Evolutionary conservation across 1,140 invertebrate species (phyloP).

Genomic region (Chelonus insularis): DNA sequence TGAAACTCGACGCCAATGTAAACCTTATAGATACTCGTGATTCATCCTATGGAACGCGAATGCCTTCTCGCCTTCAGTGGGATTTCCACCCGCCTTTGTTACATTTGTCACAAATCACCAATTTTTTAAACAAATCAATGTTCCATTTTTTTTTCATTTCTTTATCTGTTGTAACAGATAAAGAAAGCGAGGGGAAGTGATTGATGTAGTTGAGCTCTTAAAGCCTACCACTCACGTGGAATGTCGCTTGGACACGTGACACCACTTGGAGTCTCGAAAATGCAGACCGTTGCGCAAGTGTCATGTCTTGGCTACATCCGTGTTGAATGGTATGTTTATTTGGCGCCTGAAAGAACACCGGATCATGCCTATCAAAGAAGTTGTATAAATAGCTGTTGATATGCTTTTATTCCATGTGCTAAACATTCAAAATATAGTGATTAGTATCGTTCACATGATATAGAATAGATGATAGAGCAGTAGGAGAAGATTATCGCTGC

Average conservation of each 20-base stretch:
- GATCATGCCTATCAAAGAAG: conserved; percentile 2
- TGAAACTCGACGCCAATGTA: conserved; percentile 13
- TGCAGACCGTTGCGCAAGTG: conserved; percentile 2
- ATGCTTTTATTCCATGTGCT: neutral
- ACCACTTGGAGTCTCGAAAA: conserved; percentile 2
- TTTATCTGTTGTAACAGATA: no score
- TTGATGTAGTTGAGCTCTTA: neutral
- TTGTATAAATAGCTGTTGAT: conserved; percentile 15
- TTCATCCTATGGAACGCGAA: conserved; percentile 23
- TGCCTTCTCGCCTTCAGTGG: conserved; percentile 14
- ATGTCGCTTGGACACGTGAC: conserved; percentile 6
- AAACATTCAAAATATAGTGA: neutral
- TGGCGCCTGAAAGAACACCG: conserved; percentile 5
- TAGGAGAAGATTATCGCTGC: neutral
- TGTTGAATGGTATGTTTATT: conserved; percentile 3
- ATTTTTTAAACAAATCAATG: neutral
- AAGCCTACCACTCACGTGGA: conserved; percentile 6
- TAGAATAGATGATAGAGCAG: neutral
- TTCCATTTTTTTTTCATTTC: no score
- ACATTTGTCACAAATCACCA: conserved; percentile 6
- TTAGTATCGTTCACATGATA: no score
- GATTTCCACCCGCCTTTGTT: conserved; percentile 2
- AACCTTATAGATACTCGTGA: conserved; percentile 18
- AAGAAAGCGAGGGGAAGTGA: no score
- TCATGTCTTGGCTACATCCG: neutral